Evolutionary conservation across 2,797 vertebrate species (phyloP).

Genomic region (Lithobates pipiens): DNA sequence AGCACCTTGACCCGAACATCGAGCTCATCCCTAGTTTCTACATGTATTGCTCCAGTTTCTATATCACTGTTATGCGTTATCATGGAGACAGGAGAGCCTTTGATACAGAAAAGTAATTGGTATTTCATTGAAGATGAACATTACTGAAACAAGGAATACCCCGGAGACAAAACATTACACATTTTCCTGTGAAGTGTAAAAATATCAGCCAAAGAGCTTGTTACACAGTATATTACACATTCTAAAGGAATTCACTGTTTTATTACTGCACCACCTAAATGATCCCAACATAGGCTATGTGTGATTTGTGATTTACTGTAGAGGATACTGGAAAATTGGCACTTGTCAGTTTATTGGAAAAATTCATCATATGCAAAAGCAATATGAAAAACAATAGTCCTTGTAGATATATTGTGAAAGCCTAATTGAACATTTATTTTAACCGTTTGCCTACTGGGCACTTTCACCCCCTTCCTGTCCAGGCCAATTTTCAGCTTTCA

Average conservation of each 20-base stretch:
- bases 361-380: too few relatives aligned
- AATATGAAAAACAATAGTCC: too few relatives aligned
- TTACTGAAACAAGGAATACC: not conserved
- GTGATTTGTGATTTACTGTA: too few relatives aligned
- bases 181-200: not conserved
- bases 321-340: too few relatives aligned
- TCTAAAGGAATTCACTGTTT: not conserved
- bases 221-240: not conserved
- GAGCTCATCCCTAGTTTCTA: not conserved
- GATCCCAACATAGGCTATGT: too few relatives aligned
- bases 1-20: too few relatives aligned
- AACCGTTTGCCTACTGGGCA: too few relatives aligned
- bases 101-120: not conserved
- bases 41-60: not conserved
- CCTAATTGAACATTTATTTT: too few relatives aligned
- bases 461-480: too few relatives aligned
- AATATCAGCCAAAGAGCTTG: not conserved
- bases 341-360: too few relatives aligned
- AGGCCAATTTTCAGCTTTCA: too few relatives aligned
- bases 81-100: not conserved
- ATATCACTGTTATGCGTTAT: not conserved
- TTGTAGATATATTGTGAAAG: too few relatives aligned
- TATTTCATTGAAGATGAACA: constrained; percentile 7
- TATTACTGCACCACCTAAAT: not conserved
- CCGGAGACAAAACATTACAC: constrained; percentile 4